Base-by-base conservation (phyloP, 2,113 vertebrate species). In the Brienomyrus longianalis region DNA sequence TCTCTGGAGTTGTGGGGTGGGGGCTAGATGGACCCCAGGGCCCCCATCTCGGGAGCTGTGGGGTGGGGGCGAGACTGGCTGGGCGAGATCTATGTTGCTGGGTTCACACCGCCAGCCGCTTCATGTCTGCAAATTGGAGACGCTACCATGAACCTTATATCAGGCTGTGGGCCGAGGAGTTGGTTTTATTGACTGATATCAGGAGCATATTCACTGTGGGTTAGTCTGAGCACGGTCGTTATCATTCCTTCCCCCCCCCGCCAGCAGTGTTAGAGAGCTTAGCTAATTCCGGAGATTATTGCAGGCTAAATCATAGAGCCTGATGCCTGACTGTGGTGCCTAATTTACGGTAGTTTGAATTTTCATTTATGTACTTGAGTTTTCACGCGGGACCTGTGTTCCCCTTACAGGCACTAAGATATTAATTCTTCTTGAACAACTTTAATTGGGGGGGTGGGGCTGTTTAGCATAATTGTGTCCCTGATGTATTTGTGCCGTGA, bases 391-490 rank as follows among this genome's bases (percentile, higher is more conserved):
- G 19, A 52, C 92, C 89, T 87, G 88, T 91, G 91, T 92, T 95
- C 94, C 93, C 92, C 95, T 94, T 92, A 93, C 88, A 66, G 50
- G 9, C 56, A 89, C 88, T 91, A 85, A 92, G 93, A 90, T 92
- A 92, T 89, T 92, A 74, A 59, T 93, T 94, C 39, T 83, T n/a
- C 27, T 87, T 4, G 91, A 43, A 17, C 92, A 7, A 89, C 84
- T 59, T 74, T 74, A 92, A 83, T 90, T 86, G 89, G 83, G 74
- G 59, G 50, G 17, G 21, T 15, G 52, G 43, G 62, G 89, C 87
- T 92, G 89, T 90, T 93, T 93, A 89, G 90, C 45, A 83, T 94
- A 93, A 95, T 93, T 91, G 91, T 87, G 39, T 77, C 90, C 74
- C 90, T 47, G 91, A 86, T 91, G 93, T 91, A 89, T 70, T 87